Base-by-base conservation (phyloP, 2,888 invertebrate species). In the Tipula confusa region DNA sequence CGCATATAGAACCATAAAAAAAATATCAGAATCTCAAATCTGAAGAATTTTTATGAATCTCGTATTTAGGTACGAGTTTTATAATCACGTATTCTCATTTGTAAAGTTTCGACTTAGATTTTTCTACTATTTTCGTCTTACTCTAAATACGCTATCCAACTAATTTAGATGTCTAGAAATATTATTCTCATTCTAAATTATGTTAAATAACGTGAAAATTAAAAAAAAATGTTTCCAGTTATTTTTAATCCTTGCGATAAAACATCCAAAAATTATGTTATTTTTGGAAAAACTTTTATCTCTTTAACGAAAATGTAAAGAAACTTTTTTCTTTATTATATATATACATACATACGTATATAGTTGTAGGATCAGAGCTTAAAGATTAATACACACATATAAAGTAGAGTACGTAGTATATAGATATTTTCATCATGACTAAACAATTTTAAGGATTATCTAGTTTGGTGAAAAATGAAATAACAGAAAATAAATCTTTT, bases 351-450 rank as follows among this genome's bases (percentile, higher is more conserved):
- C 6, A n/a, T n/a, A n/a, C 33, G 33, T 33, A 64, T 64, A 1
- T 24, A 64, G 64, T 64, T 64, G 64, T 64, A 64, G 64, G 64
- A 64, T 64, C 64, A 64, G 64, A 64, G 64, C 64, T 64, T 64
- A 64, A 64, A 64, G 64, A 64, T 64, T 64, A 64, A 64, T 64
- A 24, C n/a, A n/a, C n/a, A n/a, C n/a, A n/a, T 64, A 64, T 64
- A 64, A 64, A 24, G 24, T n/a, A n/a, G n/a, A n/a, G n/a, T n/a
- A n/a, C n/a, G n/a, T n/a, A n/a, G n/a, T 64, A 64, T 64, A 64
- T 4, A 64, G 64, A 24, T 64, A 64, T 64, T 64, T 24, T 24
- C 24, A 9, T 64, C 64, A 64, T 64, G 64, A 64, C 64, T 64
- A 24, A 24, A 64, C 64, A 64, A 64, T 64, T 64, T 64, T 64